Evolutionary conservation across 2,888 invertebrate genomes (phyloP).

Genomic region (Cantharis rufa): DNA sequence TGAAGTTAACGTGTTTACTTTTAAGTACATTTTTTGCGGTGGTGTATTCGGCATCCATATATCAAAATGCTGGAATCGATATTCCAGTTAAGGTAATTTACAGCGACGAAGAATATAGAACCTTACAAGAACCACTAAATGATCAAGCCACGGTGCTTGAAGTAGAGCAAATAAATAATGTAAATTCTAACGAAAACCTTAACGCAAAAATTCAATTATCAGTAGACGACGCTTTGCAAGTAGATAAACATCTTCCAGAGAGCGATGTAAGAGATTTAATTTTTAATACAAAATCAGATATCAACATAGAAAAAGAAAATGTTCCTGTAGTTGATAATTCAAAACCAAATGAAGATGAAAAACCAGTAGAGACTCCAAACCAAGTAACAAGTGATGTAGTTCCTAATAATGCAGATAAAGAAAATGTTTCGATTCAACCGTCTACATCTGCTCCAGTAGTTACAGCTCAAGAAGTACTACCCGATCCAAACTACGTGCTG

Average conservation of each 20-base stretch:
- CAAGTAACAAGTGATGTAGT: not conserved
- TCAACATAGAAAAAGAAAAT: not conserved
- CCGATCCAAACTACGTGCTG: slow-evolving; percentile 13
- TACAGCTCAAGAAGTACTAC: slow-evolving; percentile 14
- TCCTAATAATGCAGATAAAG: not conserved
- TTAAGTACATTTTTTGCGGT: slow-evolving; percentile 38
- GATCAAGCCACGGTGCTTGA: slow-evolving; percentile 1
- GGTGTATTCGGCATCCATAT: slow-evolving; percentile 38
- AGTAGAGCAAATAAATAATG: not conserved
- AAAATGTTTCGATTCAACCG: not conserved
- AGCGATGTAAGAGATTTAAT: not conserved
- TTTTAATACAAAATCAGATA: not conserved
- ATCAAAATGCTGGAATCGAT: slow-evolving; percentile 17
- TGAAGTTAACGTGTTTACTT: slow-evolving; percentile 44
- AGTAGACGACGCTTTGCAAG: slow-evolving; percentile 32
- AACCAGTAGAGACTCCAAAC: not conserved
- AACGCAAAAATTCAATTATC: slow-evolving; percentile 45
- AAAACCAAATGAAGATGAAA: not conserved
- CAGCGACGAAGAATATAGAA: slow-evolving; percentile 10
- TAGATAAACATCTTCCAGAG: slow-evolving; percentile 26
- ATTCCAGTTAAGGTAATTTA: slow-evolving; percentile 34
- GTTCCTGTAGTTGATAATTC: not conserved
- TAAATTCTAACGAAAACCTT: slow-evolving; percentile 33
- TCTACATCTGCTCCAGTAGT: not conserved
- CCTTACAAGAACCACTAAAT: not conserved